These are phyloP conservation scores for Bradypus variegatus DNA, from an alignment of 2,797 vertebrate species.

Conservation along the genomic window DNA sequence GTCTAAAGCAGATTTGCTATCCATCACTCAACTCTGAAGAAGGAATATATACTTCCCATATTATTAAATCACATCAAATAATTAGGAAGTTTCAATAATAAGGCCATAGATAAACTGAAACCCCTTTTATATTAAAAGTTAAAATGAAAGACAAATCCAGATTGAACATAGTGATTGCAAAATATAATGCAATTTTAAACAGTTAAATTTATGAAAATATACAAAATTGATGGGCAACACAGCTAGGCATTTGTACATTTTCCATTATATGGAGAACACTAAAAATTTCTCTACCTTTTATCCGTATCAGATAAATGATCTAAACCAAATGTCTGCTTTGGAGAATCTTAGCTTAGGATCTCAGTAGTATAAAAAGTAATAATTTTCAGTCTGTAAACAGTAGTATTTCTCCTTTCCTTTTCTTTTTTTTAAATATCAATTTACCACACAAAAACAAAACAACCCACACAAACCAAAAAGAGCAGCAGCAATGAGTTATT, in stretches of 20 bases:
- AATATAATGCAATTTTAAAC: constrained; percentile 75
- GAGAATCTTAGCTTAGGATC: constrained; percentile 69
- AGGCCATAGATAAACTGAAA: constrained; percentile 67
- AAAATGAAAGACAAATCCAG: constrained; percentile 71
- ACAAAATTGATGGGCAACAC: constrained; percentile 71
- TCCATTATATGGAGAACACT: constrained; percentile 66
- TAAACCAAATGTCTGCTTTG: constrained; percentile 64
- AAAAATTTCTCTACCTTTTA: constrained; percentile 61
- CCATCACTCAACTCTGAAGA: constrained; percentile 68
- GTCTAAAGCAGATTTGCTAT: constrained; percentile 70
- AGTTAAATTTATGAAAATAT: constrained; percentile 73
- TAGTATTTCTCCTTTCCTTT: constrained; percentile 60
- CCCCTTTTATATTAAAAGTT: constrained; percentile 65
- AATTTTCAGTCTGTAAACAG: constrained; percentile 76
- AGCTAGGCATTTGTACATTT: constrained; percentile 65
- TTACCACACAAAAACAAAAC: constrained; percentile 58
- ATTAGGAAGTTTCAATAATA: constrained; percentile 66
- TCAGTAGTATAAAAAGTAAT: constrained; percentile 76
- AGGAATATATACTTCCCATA: constrained; percentile 65
- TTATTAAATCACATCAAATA: constrained; percentile 73
- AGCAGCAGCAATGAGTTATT: constrained; percentile 68
- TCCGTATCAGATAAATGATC: constrained; percentile 61
- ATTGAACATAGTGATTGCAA: constrained; percentile 72
- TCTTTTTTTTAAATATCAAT: constrained; percentile 58
- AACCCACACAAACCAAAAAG: constrained; percentile 55